phyloP scores from a whole-genome alignment of 2,113 vertebrate genomes.

The Hippocampus abdominalis region DNA sequence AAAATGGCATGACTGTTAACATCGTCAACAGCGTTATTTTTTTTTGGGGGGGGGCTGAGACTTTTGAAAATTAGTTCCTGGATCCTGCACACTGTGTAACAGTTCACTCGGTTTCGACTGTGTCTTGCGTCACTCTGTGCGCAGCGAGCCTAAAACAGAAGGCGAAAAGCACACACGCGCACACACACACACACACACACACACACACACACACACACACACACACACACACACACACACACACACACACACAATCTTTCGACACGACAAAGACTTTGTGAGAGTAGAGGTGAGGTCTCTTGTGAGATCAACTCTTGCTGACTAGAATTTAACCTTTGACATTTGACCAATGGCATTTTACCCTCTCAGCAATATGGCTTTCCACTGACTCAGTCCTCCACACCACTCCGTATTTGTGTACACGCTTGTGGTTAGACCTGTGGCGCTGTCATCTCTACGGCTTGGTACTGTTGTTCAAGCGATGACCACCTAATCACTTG shows the following conservation, averaged over 20 bases:
- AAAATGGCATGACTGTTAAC: too few relatives aligned
- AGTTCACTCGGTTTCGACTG: not conserved
- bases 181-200: not conserved
- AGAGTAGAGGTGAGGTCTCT: conserved; percentile 30
- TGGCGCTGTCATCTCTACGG: not conserved
- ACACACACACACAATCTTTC: not conserved
- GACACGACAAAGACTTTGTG: not conserved
- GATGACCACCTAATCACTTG: not conserved
- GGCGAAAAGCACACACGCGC: not conserved
- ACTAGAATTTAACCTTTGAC: conserved; percentile 58
- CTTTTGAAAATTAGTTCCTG: too few relatives aligned
- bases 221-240: not conserved
- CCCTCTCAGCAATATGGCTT: conserved; percentile 47
- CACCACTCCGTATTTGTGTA: not conserved
- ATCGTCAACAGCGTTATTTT: too few relatives aligned
- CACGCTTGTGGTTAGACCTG: not conserved
- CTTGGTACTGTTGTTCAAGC: not conserved
- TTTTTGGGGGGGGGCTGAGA: too few relatives aligned
- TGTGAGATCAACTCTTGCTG: conserved; percentile 44
- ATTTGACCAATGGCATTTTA: conserved; percentile 47
- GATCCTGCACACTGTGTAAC: not conserved
- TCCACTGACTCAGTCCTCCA: conserved; percentile 14
- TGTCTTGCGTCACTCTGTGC: not conserved
- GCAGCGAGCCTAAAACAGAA: not conserved
- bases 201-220: not conserved